A percentile compares a stretch with the other conserved stretches of the same genome.
These are phyloP conservation scores for Gymnothorax javanicus DNA, from an alignment of 2,797 vertebrate species.

Conservation along the genomic window DNA sequence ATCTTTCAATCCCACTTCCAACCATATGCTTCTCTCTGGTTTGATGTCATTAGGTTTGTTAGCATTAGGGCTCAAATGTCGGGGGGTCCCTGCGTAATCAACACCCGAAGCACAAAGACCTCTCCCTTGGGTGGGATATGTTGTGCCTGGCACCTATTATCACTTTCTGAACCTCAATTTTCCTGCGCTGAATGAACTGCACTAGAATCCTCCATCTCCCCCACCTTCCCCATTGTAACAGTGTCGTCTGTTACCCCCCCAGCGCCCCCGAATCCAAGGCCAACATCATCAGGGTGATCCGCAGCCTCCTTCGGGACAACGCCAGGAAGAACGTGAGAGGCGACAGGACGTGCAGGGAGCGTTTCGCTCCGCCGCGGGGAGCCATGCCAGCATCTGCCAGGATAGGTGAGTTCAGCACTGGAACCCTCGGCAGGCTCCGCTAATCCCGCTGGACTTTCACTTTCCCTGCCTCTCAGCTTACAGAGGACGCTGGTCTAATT, in stretches of 20 bases:
- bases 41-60: no score
- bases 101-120: no score
- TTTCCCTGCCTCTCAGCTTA: neutral
- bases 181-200: neutral
- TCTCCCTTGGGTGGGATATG: no score
- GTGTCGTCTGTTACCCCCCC: conserved; percentile 24
- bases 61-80: no score
- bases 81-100: no score
- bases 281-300: conserved; percentile 80
- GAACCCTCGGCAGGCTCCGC: neutral
- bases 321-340: conserved; percentile 66
- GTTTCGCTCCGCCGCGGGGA: conserved; percentile 75
- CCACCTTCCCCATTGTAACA: neutral
- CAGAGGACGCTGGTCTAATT: neutral
- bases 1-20: no score
- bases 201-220: neutral
- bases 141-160: no score
- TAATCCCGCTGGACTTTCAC: neutral
- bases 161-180: no score
- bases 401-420: conserved; percentile 63
- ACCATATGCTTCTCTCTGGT: no score
- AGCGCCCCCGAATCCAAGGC: conserved; percentile 86
- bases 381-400: conserved; percentile 71
- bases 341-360: conserved; percentile 70
- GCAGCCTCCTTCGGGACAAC: conserved; percentile 81